Percentiles rank a stretch among this genome's conserved stretches.
phyloP scores from a whole-genome alignment of 2,113 vertebrate genomes.

The Ailuropoda melanoleuca region DNA sequence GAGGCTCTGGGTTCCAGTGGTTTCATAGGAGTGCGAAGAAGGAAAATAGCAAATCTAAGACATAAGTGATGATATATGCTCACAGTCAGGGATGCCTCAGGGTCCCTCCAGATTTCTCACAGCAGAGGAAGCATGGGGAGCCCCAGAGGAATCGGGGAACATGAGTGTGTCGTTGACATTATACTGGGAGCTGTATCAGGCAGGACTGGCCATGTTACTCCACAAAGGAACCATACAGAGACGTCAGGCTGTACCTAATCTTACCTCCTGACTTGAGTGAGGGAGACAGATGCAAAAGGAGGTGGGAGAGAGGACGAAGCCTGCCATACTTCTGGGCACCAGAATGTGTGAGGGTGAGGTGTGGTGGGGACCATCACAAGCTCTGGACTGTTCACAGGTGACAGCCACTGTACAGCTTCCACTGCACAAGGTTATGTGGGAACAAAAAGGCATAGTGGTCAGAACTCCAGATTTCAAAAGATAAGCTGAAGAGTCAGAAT shows the following conservation, averaged over 20 bases:
- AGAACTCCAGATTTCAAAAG: background rate
- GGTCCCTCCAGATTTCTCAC: background rate
- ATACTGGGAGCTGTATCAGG: background rate
- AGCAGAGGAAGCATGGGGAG: background rate
- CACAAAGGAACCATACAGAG: background rate
- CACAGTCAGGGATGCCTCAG: background rate
- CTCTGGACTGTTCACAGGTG: too few species aligned
- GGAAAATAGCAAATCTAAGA: background rate
- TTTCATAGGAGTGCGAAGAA: background rate
- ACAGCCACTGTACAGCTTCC: background rate
- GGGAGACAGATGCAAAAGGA: background rate
- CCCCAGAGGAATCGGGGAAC: background rate
- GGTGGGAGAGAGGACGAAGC: background rate
- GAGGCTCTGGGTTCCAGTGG: background rate
- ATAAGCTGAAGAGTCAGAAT: background rate
- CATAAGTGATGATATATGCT: background rate
- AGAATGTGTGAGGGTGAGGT: background rate
- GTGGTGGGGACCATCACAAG: background rate
- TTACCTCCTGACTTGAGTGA: background rate
- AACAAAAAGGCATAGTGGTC: background rate
- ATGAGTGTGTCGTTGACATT: background rate
- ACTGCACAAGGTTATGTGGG: rapidly evolving
- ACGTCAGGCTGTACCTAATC: background rate
- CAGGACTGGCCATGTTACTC: background rate
- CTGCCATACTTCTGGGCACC: background rate